These are phyloP conservation scores for Philereme transversata DNA, from an alignment of 2,888 invertebrate genomes.

Conservation along the genomic window DNA sequence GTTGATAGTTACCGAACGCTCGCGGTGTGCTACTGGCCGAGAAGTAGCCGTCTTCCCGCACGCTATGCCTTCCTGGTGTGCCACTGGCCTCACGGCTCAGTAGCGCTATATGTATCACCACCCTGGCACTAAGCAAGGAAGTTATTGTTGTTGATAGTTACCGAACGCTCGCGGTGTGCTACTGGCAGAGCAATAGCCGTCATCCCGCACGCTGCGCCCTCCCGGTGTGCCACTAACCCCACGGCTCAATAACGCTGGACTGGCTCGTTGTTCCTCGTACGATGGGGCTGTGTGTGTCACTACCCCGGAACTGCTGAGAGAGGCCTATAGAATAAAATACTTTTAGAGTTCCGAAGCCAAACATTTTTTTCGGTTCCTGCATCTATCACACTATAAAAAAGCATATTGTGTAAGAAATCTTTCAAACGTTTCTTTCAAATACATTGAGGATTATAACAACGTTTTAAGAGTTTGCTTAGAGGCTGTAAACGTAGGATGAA, in stretches of 20 bases:
- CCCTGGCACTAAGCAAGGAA: slow-evolving; percentile 44
- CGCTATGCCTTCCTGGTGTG: slow-evolving; percentile 74
- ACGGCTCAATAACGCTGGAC: slow-evolving; percentile 68
- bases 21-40: too few relatives aligned
- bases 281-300: slow-evolving; percentile 77
- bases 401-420: too few relatives aligned
- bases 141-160: slow-evolving; percentile 41
- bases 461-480: too few relatives aligned
- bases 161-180: slow-evolving; percentile 87
- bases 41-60: slow-evolving; percentile 83
- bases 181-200: slow-evolving; percentile 87
- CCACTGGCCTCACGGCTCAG: slow-evolving; percentile 63
- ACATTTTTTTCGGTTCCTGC: background rate
- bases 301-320: slow-evolving; percentile 61
- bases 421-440: too few relatives aligned
- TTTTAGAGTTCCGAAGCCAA: background rate
- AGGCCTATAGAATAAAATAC: slow-evolving; percentile 51
- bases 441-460: too few relatives aligned
- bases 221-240: slow-evolving; percentile 70
- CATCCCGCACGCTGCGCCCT: slow-evolving; percentile 81
- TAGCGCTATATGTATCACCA: slow-evolving; percentile 73
- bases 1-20: too few relatives aligned
- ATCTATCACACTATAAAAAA: too few relatives aligned
- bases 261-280: slow-evolving; percentile 76
- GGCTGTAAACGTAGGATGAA: too few relatives aligned